Evolutionary conservation across 2,888 invertebrate genomes (phyloP).

Genomic region (Actias luna): DNA sequence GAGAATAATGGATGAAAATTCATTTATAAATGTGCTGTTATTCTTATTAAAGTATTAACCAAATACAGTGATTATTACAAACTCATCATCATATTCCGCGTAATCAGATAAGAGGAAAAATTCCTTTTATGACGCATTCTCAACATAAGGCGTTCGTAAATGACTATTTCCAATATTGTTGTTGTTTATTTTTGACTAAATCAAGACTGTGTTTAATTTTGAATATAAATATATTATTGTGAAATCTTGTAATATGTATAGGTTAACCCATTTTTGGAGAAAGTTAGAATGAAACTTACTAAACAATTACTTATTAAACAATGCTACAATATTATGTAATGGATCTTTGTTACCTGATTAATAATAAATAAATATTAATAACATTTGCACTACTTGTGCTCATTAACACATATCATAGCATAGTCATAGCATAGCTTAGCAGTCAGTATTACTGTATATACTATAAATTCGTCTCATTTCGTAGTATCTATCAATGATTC

Average conservation of each 20-base stretch:
- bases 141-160: background rate
- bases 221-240: background rate
- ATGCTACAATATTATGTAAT: too few relatives aligned
- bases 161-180: background rate
- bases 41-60: background rate
- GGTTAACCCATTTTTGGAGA: too few relatives aligned
- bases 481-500: too few relatives aligned
- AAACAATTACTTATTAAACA: too few relatives aligned
- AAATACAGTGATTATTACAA: constrained; percentile 1
- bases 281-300: too few relatives aligned
- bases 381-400: too few relatives aligned
- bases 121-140: constrained; percentile 3
- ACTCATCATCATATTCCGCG: constrained; percentile 2
- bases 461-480: too few relatives aligned
- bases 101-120: constrained; percentile 12
- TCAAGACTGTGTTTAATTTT: background rate
- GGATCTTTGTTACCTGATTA: too few relatives aligned
- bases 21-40: background rate
- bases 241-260: background rate
- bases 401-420: too few relatives aligned
- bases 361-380: too few relatives aligned
- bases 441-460: too few relatives aligned
- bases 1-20: background rate
- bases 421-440: too few relatives aligned
- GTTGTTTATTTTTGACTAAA: background rate